Conservation (phyloP, 2,113 vertebrate genomes). For the Pelecanoides urinatrix region DNA sequence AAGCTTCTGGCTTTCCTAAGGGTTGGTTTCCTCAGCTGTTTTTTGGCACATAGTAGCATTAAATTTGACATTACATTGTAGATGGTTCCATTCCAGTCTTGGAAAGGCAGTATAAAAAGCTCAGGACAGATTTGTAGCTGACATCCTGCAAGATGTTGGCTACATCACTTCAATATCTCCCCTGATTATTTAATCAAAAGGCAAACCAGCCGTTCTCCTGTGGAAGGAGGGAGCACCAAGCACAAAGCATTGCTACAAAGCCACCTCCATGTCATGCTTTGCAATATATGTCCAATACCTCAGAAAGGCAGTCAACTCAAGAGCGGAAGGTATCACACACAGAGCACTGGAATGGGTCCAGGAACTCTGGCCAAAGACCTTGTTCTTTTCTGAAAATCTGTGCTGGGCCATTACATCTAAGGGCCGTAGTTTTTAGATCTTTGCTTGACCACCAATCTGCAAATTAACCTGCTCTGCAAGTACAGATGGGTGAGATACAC, state of each 20-base stretch:
- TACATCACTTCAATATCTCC: background rate
- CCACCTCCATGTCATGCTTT: background rate
- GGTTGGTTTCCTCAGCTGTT: background rate
- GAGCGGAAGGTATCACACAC: background rate
- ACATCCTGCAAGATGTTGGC: background rate
- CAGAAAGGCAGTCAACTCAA: background rate
- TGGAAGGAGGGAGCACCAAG: background rate
- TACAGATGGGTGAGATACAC: rapidly evolving
- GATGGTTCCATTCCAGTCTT: background rate
- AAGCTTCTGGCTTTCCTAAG: background rate
- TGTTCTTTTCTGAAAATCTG: background rate
- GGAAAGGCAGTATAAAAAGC: background rate
- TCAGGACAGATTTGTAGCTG: background rate
- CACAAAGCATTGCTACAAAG: background rate
- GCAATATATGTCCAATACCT: background rate
- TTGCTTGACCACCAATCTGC: background rate
- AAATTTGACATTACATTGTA: background rate
- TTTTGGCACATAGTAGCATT: background rate
- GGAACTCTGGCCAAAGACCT: background rate
- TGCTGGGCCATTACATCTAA: background rate
- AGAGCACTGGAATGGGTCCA: background rate
- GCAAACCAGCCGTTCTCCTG: background rate
- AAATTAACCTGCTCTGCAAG: background rate
- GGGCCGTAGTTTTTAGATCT: rapidly evolving
- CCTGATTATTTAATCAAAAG: background rate